Conservation (phyloP, 1,140 invertebrate species). For the Drosophila lacertosa region DNA sequence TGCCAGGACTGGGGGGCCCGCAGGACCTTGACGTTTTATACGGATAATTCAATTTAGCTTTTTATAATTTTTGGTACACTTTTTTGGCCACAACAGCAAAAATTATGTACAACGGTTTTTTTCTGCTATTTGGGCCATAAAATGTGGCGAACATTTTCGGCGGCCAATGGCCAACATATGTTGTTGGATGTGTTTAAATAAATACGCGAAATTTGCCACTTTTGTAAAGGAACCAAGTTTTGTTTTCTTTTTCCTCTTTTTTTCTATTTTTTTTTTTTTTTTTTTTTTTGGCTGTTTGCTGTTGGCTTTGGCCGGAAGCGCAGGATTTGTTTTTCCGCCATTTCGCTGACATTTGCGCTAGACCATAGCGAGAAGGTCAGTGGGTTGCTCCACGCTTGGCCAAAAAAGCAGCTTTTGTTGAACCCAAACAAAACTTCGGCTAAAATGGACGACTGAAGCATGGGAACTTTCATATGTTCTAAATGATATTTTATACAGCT, state of each 20-base stretch:
- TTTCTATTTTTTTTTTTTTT: slow-evolving; percentile 34
- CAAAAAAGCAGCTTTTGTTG: background rate
- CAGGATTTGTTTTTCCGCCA: slow-evolving; percentile 80
- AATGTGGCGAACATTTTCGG: slow-evolving; percentile 47
- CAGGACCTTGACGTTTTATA: slow-evolving; percentile 74
- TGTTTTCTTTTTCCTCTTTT: slow-evolving; percentile 21
- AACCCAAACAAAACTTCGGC: background rate
- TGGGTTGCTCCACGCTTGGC: slow-evolving; percentile 47
- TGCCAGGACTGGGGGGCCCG: slow-evolving; percentile 24
- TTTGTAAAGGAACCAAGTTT: slow-evolving; percentile 55
- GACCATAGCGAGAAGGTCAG: slow-evolving; percentile 74
- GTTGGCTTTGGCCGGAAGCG: slow-evolving; percentile 64
- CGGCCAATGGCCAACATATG: slow-evolving; percentile 66
- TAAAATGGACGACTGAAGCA: background rate
- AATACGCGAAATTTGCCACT: slow-evolving; percentile 79
- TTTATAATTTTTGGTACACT: slow-evolving; percentile 57
- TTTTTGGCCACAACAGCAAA: slow-evolving; percentile 43
- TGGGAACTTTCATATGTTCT: background rate
- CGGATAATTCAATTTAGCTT: slow-evolving; percentile 80
- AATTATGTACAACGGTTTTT: slow-evolving; percentile 68
- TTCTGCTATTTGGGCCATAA: slow-evolving; percentile 64
- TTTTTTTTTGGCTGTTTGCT: slow-evolving; percentile 17
- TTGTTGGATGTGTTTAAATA: slow-evolving; percentile 79
- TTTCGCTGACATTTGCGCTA: slow-evolving; percentile 74
- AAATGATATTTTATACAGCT: slow-evolving; percentile 22